A percentile compares a stretch with the other conserved stretches of the same genome.
phyloP scores from a whole-genome alignment of 2,888 invertebrate genomes.

The Psylliodes chrysocephalus region DNA sequence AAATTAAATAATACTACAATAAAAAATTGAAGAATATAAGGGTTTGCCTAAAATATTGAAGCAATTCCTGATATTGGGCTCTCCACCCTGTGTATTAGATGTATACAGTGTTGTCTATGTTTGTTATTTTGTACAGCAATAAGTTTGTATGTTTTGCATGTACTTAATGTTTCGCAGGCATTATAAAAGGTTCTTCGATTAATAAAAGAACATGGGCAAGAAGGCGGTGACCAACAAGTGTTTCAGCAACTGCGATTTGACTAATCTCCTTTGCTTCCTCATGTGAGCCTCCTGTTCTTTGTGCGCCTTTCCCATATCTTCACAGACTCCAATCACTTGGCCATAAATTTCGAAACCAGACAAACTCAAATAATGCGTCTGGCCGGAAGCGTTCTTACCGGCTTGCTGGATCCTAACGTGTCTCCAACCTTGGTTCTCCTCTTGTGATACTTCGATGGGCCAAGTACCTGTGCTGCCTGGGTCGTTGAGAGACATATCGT shows the following conservation, averaged over 20 bases:
- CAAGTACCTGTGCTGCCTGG: slow-evolving; percentile 90
- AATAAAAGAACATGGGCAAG: too few relatives aligned
- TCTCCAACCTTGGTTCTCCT: slow-evolving; percentile 88
- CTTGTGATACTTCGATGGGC: slow-evolving; percentile 78
- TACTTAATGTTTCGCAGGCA: too few relatives aligned
- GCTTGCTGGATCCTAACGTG: slow-evolving; percentile 94
- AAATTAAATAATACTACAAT: too few relatives aligned
- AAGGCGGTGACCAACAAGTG: slow-evolving; percentile 91
- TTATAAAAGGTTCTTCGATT: too few relatives aligned
- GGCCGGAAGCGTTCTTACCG: slow-evolving; percentile 97
- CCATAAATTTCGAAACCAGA: slow-evolving; percentile 97
- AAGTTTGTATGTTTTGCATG: too few relatives aligned
- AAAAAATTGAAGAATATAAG: too few relatives aligned
- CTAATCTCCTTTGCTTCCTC: slow-evolving; percentile 74
- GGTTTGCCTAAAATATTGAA: too few relatives aligned
- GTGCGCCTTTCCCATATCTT: slow-evolving; percentile 82
- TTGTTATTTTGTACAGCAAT: too few relatives aligned
- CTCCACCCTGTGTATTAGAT: too few relatives aligned
- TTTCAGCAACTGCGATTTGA: slow-evolving; percentile 79
- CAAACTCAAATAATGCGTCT: slow-evolving; percentile 94
- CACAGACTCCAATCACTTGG: slow-evolving; percentile 81
- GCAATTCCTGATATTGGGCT: too few relatives aligned
- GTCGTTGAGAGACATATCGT: slow-evolving; percentile 93
- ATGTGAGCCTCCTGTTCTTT: slow-evolving; percentile 80
- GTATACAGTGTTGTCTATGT: too few relatives aligned